A percentile compares a stretch with the other conserved stretches of the same genome.
Conservation (phyloP, 2,113 vertebrate species). For the Dipodomys spectabilis region DNA sequence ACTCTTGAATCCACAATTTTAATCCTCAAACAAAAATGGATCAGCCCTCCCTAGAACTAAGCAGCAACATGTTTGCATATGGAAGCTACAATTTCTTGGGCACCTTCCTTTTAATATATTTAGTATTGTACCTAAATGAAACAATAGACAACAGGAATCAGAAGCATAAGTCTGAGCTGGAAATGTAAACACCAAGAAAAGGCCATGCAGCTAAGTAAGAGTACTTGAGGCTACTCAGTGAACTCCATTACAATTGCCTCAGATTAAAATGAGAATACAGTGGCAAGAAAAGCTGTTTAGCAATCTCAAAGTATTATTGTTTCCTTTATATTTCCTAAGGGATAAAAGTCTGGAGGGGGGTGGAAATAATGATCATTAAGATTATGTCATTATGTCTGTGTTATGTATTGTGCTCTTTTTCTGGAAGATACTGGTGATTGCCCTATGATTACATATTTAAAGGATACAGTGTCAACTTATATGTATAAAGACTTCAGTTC, state of each 20-base stretch:
- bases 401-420: conserved; percentile 41
- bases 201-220: neutral
- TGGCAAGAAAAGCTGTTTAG: conserved; percentile 39
- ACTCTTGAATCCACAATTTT: neutral
- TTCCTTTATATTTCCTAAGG: conserved; percentile 4
- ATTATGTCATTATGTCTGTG: neutral
- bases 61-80: neutral
- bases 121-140: neutral
- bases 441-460: neutral
- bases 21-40: neutral
- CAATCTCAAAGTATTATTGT: conserved; percentile 32
- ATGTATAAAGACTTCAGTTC: neutral
- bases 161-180: neutral
- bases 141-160: neutral
- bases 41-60: neutral
- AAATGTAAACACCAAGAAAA: neutral
- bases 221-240: neutral
- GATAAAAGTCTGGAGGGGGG: neutral
- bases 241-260: neutral
- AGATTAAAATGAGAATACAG: conserved; percentile 5
- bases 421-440: conserved; percentile 11
- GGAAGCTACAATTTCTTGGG: neutral
- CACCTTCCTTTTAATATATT: neutral
- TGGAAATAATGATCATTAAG: neutral
- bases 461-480: neutral